Evolutionary conservation across 1,140 invertebrate species (phyloP), one percentile per base, ranked within the genome.

Genomic region (Bicyclus anynana): DNA sequence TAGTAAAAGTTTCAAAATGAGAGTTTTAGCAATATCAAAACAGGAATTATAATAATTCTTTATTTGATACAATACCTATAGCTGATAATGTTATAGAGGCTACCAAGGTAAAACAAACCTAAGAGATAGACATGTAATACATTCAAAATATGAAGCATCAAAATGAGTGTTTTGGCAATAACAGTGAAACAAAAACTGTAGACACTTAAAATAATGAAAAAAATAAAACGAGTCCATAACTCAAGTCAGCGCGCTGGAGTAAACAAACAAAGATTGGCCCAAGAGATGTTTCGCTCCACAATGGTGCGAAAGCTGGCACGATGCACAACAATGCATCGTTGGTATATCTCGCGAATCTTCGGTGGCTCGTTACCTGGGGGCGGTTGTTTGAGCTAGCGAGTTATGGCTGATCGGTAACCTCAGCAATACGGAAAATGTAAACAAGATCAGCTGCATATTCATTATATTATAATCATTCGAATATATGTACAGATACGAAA

Each of bases 301-400:
- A 85, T 85, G 82, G 80, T 76, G 82, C 73, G 82, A 85, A 85
- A 83, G 74, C 74, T 85, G 75, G 78, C 82, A 72, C 81, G 79
- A 69, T 67, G 66, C 56, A 65, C 69, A 83, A 85, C 82, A 85
- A 85, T 85, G 74, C 80, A 58, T 81, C 80, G 75, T 84, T 80
- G 71, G 17, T 69, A 53, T 84, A 84, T 81, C 78, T 58, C 66
- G 69, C 69, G 73, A 77, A 83, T 83, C 80, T 72, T 67, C 77
- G 68, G 80, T 74, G 78, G 82, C 82, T 83, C 67, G 78, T 73
- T 78, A 72, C 62, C 51, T 77, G 74, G 69, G 68, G 78, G 80
- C 78, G 81, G 74, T 80, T 40, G 42, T 21, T 72, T 74, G 69
- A 78, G 75, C 79, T 70, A 65, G 62, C 71, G 38, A 75, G 56